phyloP scores from a whole-genome alignment of 1,140 invertebrate species.

The Macrocentrus cingulum region DNA sequence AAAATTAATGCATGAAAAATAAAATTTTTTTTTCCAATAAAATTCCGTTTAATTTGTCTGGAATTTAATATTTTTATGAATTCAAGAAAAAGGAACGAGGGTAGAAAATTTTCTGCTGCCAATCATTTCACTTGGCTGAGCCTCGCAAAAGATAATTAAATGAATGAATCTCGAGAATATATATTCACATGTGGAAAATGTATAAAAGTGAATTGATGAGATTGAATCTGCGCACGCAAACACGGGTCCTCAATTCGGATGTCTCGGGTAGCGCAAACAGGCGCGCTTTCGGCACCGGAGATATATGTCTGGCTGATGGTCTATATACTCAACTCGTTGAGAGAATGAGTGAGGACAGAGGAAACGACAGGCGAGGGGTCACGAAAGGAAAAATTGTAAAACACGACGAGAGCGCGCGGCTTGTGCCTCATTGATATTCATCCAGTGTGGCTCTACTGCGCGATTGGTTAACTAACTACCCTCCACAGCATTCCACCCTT shows the following conservation, averaged over 20 bases:
- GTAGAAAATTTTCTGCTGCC: too few species aligned
- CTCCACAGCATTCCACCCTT: conserved; percentile 32
- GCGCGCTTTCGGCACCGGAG: conserved; percentile 26
- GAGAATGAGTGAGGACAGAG: neutral
- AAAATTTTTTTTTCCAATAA: too few species aligned
- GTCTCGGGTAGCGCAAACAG: conserved; percentile 40
- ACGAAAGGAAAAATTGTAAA: conserved; percentile 39
- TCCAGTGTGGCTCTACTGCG: conserved; percentile 44
- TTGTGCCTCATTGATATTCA: conserved; percentile 54
- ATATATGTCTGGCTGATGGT: neutral
- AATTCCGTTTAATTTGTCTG: too few species aligned
- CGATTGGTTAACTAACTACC: conserved; percentile 55
- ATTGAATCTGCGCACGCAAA: too few species aligned
- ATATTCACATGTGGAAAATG: too few species aligned
- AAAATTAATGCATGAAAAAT: too few species aligned
- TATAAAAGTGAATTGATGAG: too few species aligned
- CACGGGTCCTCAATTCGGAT: conserved; percentile 8
- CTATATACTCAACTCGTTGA: conserved; percentile 17
- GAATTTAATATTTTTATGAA: too few species aligned
- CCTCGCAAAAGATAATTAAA: too few species aligned
- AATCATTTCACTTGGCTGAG: too few species aligned
- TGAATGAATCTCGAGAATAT: too few species aligned
- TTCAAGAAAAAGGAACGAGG: too few species aligned
- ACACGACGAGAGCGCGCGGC: conserved; percentile 43
- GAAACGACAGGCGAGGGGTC: conserved; percentile 10